Conservation (phyloP, 2,888 invertebrate genomes). For the Cinara cedri region DNA sequence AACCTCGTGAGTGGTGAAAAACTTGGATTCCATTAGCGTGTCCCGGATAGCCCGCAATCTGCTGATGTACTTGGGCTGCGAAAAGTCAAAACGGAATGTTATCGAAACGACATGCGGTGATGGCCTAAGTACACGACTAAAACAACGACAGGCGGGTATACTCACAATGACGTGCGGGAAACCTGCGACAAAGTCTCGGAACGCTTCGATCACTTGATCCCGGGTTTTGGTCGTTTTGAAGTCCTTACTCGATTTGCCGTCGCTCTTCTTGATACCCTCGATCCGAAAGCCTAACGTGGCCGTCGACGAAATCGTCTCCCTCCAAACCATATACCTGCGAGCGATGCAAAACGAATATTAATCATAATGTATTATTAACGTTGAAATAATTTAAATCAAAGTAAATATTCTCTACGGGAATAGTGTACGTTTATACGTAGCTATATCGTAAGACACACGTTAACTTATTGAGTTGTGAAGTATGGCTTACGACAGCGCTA, state of each 20-base stretch:
- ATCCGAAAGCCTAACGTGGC: slow-evolving; percentile 94
- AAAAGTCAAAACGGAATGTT: slow-evolving; percentile 59
- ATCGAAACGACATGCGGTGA: too few species aligned
- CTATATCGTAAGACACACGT: too few species aligned
- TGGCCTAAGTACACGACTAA: too few species aligned
- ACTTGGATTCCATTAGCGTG: slow-evolving; percentile 83
- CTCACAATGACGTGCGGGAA: slow-evolving; percentile 80
- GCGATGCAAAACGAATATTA: not conserved
- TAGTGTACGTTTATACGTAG: too few species aligned
- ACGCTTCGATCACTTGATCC: slow-evolving; percentile 77
- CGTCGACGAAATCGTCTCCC: slow-evolving; percentile 97
- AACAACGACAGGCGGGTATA: not conserved
- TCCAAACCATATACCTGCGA: slow-evolving; percentile 71
- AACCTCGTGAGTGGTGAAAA: slow-evolving; percentile 88
- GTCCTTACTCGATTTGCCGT: slow-evolving; percentile 91
- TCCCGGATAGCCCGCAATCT: slow-evolving; percentile 83
- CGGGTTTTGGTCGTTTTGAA: slow-evolving; percentile 91
- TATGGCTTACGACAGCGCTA: too few species aligned
- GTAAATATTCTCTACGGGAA: too few species aligned
- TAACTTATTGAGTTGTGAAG: too few species aligned
- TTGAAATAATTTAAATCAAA: too few species aligned
- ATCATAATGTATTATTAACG: not conserved
- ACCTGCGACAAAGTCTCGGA: slow-evolving; percentile 80
- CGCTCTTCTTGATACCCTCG: slow-evolving; percentile 89
- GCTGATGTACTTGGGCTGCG: slow-evolving; percentile 82